Evolutionary conservation across 2,888 invertebrate species (phyloP).

Genomic region (Scaptomyza polygonia): DNA sequence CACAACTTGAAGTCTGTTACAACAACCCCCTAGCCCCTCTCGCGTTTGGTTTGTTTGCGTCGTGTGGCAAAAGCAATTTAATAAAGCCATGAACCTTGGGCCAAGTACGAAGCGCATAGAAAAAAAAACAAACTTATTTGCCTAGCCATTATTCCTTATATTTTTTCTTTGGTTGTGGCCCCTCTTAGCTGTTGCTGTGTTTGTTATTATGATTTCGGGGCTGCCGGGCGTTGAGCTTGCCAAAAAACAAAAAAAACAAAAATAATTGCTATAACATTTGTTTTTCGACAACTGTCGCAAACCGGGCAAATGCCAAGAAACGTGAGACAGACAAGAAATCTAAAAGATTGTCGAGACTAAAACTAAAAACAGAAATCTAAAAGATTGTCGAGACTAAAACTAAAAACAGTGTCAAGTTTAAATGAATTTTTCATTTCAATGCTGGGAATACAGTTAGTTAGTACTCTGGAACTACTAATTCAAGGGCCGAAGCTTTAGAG

Average conservation of each 20-base stretch:
- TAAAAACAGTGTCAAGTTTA: slow-evolving; percentile 72
- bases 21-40: background rate
- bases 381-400: slow-evolving; percentile 13
- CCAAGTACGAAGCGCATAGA: slow-evolving; percentile 63
- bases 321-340: slow-evolving; percentile 8
- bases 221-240: slow-evolving; percentile 56
- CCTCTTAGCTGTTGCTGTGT: slow-evolving; percentile 32
- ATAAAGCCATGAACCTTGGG: slow-evolving; percentile 76
- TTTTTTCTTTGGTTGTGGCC: slow-evolving; percentile 26
- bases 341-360: slow-evolving; percentile 22
- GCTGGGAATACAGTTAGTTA: slow-evolving; percentile 17
- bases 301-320: slow-evolving; percentile 32
- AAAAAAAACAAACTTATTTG: slow-evolving; percentile 46
- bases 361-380: slow-evolving; percentile 12
- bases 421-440: slow-evolving; percentile 31
- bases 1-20: slow-evolving; percentile 60
- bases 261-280: slow-evolving; percentile 35
- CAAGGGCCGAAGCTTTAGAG: slow-evolving; percentile 14
- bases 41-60: slow-evolving; percentile 1
- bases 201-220: slow-evolving; percentile 56
- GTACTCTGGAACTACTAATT: slow-evolving; percentile 13
- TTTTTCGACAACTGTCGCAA: slow-evolving; percentile 54
- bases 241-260: slow-evolving; percentile 31
- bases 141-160: slow-evolving; percentile 41
- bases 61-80: slow-evolving; percentile 69